A percentile compares a stretch with the other conserved stretches of the same genome.
phyloP scores from a whole-genome alignment of 2,888 invertebrate genomes.

The Hartigia nigra region DNA sequence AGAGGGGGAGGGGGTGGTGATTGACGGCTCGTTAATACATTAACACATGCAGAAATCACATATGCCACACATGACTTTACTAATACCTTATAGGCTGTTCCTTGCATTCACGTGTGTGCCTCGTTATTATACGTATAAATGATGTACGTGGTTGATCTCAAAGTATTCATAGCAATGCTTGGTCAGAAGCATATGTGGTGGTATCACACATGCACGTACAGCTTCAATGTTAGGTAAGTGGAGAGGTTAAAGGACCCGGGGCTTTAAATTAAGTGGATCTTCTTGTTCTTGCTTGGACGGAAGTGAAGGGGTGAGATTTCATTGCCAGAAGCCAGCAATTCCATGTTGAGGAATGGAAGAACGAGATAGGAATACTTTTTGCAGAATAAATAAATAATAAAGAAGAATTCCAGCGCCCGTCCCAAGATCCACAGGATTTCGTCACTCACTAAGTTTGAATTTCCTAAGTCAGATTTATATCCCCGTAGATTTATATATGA shows the following conservation, averaged over 20 bases:
- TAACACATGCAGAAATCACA: background rate
- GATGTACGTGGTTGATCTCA: background rate
- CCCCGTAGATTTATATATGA: background rate
- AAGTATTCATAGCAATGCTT: background rate
- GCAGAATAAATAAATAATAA: background rate
- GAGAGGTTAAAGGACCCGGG: background rate
- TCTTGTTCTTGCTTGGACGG: background rate
- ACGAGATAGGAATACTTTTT: background rate
- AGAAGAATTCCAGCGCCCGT: background rate
- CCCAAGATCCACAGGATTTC: background rate
- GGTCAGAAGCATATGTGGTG: background rate
- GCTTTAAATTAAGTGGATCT: constrained; percentile 5
- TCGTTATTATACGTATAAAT: background rate
- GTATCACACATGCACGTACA: background rate
- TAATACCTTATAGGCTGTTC: background rate
- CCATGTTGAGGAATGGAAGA: background rate
- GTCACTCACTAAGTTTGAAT: background rate
- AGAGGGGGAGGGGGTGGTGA: constrained; percentile 30
- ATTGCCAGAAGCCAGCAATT: constrained; percentile 5
- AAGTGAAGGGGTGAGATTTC: background rate
- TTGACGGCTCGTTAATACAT: constrained; percentile 29
- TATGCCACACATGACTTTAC: background rate
- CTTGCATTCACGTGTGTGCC: background rate
- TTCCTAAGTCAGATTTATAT: background rate
- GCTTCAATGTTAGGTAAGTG: background rate